Evolutionary conservation across 2,797 vertebrate genomes (phyloP), one percentile per base, ranked within the genome.

Genomic region (Synanceia verrucosa): DNA sequence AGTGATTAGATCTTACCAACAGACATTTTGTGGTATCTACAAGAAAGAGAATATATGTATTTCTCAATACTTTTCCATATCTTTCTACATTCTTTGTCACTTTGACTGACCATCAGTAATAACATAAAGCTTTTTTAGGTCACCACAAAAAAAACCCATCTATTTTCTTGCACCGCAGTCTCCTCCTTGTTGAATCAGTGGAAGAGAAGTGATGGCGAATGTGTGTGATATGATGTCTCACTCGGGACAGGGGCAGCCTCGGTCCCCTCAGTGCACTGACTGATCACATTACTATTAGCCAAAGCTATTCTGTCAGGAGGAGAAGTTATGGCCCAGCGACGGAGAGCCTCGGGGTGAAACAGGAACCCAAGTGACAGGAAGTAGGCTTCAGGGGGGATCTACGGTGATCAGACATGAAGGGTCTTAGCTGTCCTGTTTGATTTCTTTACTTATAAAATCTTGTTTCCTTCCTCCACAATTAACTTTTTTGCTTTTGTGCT

Each of bases 201-300:
- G 64, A 80, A 79, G 70, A 56, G 65, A 85, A 79, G 61, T 66
- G 86, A 89, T 65, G 82, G 78, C 69, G 21, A 81, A 71, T 66
- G 82, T 83, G 83, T 83, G 72, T 57, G 87, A 89, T 82, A 84
- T 82, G 86, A 89, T 78, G 85, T 89, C 86, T 86, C 62, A 72
- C 60, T 82, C 50, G 48, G 85, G 88, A 90, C 80, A 73, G 66
- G 79, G 79, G 72, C 78, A 64, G 83, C 76, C 76, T 86, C 75
- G 26, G 73, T 83, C 76, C 82, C 76, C 86, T 86, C 83, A 82
- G 82, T 70, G 76, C 76, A 59, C 82, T 92, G 92, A 92, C 92
- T 85, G 80, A 91, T 91, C 88, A 86, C 89, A 89, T 92, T 91
- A 92, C 85, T 83, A 86, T 90, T 79, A 88, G 78, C 46, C 60